Base-by-base conservation (phyloP, 2,113 vertebrate genomes). In the Brevimyrus niger region DNA sequence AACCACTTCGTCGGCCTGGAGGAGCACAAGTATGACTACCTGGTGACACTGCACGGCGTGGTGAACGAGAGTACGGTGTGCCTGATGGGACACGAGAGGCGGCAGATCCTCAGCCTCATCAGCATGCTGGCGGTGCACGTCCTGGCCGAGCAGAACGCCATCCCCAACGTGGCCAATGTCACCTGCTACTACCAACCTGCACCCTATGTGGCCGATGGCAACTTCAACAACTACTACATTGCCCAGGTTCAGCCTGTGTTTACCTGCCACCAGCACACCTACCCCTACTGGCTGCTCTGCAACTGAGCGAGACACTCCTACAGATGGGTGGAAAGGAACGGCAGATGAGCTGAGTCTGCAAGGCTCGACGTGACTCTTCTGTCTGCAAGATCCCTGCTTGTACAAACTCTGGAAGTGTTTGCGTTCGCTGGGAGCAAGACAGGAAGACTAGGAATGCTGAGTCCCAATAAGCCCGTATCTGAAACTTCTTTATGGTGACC, bases 111-210 rank as follows among this genome's bases (percentile, higher is more conserved):
- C 91, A 97, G 96, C 92, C 97, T 99, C 91, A 99, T 99, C 95
- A 97, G 97, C 27, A 97, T 97, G 90, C 95, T 99, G 95, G 98
- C 97, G 11, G 95, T 99, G 92, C 96, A 96, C 10, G 98, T 98
- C 88, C 95, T 99, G 89, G 98, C 97, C 0, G 97, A 99, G 95
- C 98, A 99, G 93, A 99, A 99, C 90, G 97, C 97, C 93, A 97
- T 99, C 91, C 98, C 97, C 90, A 99, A 97, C 2, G 97, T 98
- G 91, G 97, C 98, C 91, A 99, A 98, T 84, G 98, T 99, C 94
- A 99, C 98, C 91, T 99, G 98, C 93, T 99, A 97, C 95, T 99
- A 99, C 96, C 98, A 99, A 94, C 98, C 98, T 0, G 98, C 98
- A 88, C 98, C 98, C 0, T 99, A 99, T 4, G 97, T 99, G 91